These are phyloP conservation scores for Picus viridis DNA, from an alignment of 2,797 vertebrate species.

Conservation along the genomic window DNA sequence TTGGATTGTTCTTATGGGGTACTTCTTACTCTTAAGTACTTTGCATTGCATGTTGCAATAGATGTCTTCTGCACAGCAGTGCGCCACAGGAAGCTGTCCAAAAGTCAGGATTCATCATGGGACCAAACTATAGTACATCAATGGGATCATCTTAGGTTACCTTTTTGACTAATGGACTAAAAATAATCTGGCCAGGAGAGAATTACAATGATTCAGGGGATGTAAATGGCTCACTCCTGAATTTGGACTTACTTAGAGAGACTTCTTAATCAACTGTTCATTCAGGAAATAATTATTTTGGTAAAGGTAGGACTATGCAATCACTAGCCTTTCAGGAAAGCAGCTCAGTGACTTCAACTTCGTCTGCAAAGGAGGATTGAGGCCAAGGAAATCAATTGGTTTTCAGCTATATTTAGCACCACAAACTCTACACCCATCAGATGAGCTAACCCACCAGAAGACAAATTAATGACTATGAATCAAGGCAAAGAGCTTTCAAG, in stretches of 20 bases:
- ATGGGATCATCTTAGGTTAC: background rate
- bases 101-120: background rate
- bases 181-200: background rate
- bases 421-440: background rate
- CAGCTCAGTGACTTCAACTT: background rate
- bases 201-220: background rate
- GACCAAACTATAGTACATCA: background rate
- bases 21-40: background rate
- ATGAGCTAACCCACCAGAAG: background rate
- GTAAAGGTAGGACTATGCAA: background rate
- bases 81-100: fast-evolving
- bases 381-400: background rate
- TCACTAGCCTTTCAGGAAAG: background rate
- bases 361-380: background rate
- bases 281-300: background rate
- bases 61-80: background rate
- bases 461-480: background rate
- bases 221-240: background rate
- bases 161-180: background rate
- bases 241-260: background rate
- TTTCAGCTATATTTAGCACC: background rate
- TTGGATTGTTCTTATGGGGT: background rate
- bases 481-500: background rate
- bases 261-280: background rate
- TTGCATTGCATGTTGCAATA: background rate